Percentiles rank a stretch among this genome's conserved stretches.
phyloP scores from a whole-genome alignment of 2,113 vertebrate species.

The Barnardius zonarius region DNA sequence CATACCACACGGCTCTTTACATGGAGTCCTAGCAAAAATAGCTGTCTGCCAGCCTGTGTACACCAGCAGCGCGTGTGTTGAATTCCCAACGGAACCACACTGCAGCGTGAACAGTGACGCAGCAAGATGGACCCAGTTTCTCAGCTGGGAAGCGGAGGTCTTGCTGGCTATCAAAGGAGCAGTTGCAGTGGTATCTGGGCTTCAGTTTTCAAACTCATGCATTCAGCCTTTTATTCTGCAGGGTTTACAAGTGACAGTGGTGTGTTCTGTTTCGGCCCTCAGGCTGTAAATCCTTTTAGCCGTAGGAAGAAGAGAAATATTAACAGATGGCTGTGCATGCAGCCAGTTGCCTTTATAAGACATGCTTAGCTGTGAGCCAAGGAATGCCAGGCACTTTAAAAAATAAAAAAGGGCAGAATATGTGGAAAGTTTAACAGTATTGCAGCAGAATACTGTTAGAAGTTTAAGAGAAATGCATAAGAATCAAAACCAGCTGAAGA shows the following conservation, averaged over 20 bases:
- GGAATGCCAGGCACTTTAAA: slow-evolving; percentile 24
- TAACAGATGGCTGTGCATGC: neutral
- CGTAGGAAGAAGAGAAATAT: neutral
- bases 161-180: neutral
- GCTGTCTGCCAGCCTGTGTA: neutral
- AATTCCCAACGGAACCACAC: neutral
- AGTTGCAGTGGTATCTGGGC: neutral
- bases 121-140: neutral
- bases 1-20: slow-evolving; percentile 45
- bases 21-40: slow-evolving; percentile 35
- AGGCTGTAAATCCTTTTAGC: slow-evolving; percentile 9
- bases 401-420: neutral
- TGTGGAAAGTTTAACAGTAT: neutral
- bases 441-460: neutral
- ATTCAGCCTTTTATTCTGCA: neutral
- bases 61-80: accelerated
- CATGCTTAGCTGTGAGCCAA: neutral
- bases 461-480: neutral
- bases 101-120: neutral
- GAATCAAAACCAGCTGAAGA: neutral
- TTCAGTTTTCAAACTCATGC: neutral
- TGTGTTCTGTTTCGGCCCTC: neutral
- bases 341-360: neutral
- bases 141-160: neutral
- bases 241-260: neutral